Percentiles rank a stretch among this genome's conserved stretches.
These are phyloP conservation scores for Ceratosolen fusciceps DNA, from an alignment of 1,140 invertebrate genomes.

Conservation along the genomic window DNA sequence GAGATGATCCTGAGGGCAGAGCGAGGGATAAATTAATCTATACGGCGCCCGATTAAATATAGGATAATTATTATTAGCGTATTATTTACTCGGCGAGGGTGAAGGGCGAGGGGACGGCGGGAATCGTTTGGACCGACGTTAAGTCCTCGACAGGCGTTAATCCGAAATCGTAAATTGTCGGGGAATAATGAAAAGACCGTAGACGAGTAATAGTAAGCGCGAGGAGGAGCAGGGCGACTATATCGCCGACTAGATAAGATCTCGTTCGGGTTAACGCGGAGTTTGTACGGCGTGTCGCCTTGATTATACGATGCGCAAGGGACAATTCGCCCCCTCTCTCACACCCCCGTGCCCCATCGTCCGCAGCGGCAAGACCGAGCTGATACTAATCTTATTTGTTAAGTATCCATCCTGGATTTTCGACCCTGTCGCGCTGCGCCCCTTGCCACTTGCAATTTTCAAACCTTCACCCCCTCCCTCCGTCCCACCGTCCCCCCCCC, in stretches of 20 bases:
- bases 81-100: background rate
- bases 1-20: background rate
- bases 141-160: conserved; percentile 40
- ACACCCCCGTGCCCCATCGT: background rate
- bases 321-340: background rate
- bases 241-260: conserved; percentile 28
- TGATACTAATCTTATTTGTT: conserved; percentile 47
- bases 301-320: conserved; percentile 34
- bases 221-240: background rate
- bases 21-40: conserved; percentile 3
- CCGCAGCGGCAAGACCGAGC: too few relatives aligned
- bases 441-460: background rate
- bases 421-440: background rate
- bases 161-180: conserved; percentile 41
- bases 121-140: conserved; percentile 20
- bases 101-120: background rate
- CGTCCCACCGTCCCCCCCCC: too few relatives aligned
- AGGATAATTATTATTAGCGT: conserved; percentile 18
- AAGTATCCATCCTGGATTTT: background rate
- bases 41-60: conserved; percentile 1
- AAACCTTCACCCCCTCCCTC: background rate
- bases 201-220: too few relatives aligned
- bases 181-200: conserved; percentile 44
- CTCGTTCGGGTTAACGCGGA: conserved; percentile 30
- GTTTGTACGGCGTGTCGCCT: background rate